Percentiles rank a stretch among this genome's conserved stretches.
These are phyloP conservation scores for Archaeoteleia sp. DNA, from an alignment of 2,888 invertebrate genomes.

Conservation along the genomic window DNA sequence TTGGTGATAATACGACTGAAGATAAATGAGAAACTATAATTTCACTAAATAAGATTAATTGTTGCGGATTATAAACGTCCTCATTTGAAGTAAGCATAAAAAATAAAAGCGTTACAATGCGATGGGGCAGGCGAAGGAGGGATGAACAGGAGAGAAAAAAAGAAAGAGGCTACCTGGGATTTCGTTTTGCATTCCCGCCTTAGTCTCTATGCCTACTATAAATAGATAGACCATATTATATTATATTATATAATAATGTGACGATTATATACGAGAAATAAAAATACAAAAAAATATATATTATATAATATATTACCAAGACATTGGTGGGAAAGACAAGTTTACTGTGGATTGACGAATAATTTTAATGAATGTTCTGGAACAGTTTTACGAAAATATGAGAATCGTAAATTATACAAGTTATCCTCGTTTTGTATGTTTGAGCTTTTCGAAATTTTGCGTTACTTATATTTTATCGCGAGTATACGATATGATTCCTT, in stretches of 20 bases:
- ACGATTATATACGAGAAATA: slow-evolving; percentile 62
- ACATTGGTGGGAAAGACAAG: slow-evolving; percentile 6
- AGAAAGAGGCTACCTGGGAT: slow-evolving; percentile 56
- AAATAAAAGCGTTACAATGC: slow-evolving; percentile 4
- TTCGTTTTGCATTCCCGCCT: slow-evolving; percentile 63
- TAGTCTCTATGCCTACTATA: slow-evolving; percentile 67
- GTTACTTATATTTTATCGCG: too few species aligned
- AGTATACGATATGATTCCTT: too few species aligned
- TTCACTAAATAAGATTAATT: slow-evolving; percentile 1
- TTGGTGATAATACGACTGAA: slow-evolving; percentile 7
- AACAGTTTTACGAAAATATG: slow-evolving; percentile 15
- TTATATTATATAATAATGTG: slow-evolving; percentile 61
- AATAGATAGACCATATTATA: slow-evolving; percentile 68
- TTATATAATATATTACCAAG: slow-evolving; percentile 27
- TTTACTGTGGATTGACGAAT: slow-evolving; percentile 1
- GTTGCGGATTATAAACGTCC: slow-evolving; percentile 5
- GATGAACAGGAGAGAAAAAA: slow-evolving; percentile 7
- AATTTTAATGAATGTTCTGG: slow-evolving; percentile 2
- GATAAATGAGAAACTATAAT: neutral
- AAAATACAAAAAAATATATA: slow-evolving; percentile 32
- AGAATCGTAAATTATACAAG: slow-evolving; percentile 14
- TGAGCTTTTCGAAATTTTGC: too few species aligned
- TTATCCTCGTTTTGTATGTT: too few species aligned
- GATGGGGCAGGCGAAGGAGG: neutral
- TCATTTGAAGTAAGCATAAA: slow-evolving; percentile 2